Conservation (phyloP, 2,888 invertebrate genomes). For the Nephrotoma appendiculata region DNA sequence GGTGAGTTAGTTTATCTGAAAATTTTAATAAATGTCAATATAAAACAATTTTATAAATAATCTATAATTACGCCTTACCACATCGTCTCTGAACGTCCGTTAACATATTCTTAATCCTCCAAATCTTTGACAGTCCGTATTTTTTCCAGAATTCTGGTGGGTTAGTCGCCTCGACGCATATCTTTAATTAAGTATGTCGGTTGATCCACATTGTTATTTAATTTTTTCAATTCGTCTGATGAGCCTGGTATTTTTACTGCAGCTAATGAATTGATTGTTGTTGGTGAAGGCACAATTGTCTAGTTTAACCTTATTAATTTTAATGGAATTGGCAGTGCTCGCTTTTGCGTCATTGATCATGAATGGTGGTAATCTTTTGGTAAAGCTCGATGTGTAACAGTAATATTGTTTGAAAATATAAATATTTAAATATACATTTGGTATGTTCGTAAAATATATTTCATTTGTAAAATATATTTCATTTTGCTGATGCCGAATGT, state of each 20-base stretch:
- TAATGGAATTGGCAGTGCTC: background rate
- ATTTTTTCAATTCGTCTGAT: background rate
- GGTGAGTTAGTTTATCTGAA: too few relatives aligned
- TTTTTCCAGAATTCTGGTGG: background rate
- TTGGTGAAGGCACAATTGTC: background rate
- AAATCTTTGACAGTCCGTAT: background rate
- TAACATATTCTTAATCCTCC: background rate
- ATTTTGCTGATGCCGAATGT: too few relatives aligned
- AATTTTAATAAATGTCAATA: background rate
- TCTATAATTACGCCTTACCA: background rate
- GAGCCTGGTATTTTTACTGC: background rate
- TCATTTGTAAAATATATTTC: too few relatives aligned
- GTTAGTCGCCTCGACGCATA: background rate
- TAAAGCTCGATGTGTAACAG: too few relatives aligned
- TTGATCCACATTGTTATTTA: background rate
- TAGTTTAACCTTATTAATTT: background rate
- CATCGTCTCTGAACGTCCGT: background rate
- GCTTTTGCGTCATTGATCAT: too few relatives aligned
- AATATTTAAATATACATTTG: too few relatives aligned
- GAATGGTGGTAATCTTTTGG: too few relatives aligned
- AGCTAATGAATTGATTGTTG: too few relatives aligned
- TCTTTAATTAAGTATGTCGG: background rate
- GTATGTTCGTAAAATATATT: too few relatives aligned
- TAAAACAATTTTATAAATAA: background rate
- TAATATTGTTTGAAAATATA: too few relatives aligned